Percentiles rank a stretch among this genome's conserved stretches.
These are phyloP conservation scores for Lapara coniferarum DNA, from an alignment of 2,888 invertebrate genomes.

Conservation along the genomic window DNA sequence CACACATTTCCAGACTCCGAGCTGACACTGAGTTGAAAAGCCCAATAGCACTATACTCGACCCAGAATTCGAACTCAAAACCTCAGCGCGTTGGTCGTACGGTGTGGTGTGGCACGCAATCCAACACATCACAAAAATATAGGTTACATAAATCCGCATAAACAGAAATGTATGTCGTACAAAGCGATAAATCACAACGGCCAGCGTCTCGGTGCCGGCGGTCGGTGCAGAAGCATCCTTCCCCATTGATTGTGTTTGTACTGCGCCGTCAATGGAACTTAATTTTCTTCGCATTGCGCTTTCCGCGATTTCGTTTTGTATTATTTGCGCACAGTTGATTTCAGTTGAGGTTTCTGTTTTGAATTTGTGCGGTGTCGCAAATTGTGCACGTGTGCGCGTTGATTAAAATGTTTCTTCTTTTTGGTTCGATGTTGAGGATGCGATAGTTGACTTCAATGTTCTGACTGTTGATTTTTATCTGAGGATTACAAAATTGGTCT, in stretches of 20 bases:
- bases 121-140: background rate
- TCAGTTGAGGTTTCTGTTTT: slow-evolving; percentile 3
- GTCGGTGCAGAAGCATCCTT: slow-evolving; percentile 17
- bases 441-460: too few relatives aligned
- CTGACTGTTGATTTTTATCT: background rate
- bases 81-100: too few relatives aligned
- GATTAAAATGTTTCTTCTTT: slow-evolving; percentile 9
- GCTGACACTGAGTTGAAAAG: too few relatives aligned
- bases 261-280: slow-evolving; percentile 28
- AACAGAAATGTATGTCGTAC: slow-evolving; percentile 1
- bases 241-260: slow-evolving; percentile 44
- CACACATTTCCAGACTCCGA: too few relatives aligned
- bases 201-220: background rate
- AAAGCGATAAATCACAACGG: background rate
- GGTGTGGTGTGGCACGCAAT: too few relatives aligned
- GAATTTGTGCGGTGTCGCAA: slow-evolving; percentile 12
- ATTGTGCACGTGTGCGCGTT: background rate
- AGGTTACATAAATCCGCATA: background rate
- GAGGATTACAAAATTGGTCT: too few relatives aligned
- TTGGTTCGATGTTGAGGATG: background rate
- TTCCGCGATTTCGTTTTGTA: slow-evolving; percentile 21
- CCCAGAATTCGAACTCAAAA: too few relatives aligned
- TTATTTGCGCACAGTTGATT: slow-evolving; percentile 17
- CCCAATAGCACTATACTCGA: too few relatives aligned
- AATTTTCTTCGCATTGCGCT: slow-evolving; percentile 24